These are phyloP conservation scores for Lamproptera curius DNA, from an alignment of 2,888 invertebrate genomes.

Conservation along the genomic window DNA sequence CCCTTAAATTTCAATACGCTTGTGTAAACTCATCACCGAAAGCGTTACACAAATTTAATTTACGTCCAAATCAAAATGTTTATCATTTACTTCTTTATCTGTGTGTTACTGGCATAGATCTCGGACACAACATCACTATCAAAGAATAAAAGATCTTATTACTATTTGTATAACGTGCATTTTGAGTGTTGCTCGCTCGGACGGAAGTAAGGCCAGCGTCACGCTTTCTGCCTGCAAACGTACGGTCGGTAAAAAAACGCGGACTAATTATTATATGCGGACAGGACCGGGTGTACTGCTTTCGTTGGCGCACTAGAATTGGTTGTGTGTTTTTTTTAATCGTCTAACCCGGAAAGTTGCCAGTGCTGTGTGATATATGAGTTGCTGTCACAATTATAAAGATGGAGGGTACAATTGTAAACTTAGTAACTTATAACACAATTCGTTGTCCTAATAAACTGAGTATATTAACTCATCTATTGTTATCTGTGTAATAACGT, in stretches of 20 bases:
- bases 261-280: constrained; percentile 44
- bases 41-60: background rate
- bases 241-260: constrained; percentile 41
- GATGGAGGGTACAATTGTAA: no score
- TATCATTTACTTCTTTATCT: constrained; percentile 12
- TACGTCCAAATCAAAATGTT: constrained; percentile 2
- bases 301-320: constrained; percentile 30
- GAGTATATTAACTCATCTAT: no score
- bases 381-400: no score
- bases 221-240: constrained; percentile 58
- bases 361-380: no score
- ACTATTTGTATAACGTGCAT: constrained; percentile 4
- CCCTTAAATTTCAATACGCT: no score
- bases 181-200: constrained; percentile 16
- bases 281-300: constrained; percentile 40
- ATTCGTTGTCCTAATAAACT: no score
- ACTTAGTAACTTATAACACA: no score
- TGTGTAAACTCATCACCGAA: no score
- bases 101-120: constrained; percentile 15
- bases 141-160: constrained; percentile 17
- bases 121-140: background rate
- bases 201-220: constrained; percentile 44
- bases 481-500: no score
- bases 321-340: constrained; percentile 30
- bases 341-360: constrained; percentile 13